phyloP scores from a whole-genome alignment of 2,113 vertebrate genomes.

The Cynopterus brachyotis region DNA sequence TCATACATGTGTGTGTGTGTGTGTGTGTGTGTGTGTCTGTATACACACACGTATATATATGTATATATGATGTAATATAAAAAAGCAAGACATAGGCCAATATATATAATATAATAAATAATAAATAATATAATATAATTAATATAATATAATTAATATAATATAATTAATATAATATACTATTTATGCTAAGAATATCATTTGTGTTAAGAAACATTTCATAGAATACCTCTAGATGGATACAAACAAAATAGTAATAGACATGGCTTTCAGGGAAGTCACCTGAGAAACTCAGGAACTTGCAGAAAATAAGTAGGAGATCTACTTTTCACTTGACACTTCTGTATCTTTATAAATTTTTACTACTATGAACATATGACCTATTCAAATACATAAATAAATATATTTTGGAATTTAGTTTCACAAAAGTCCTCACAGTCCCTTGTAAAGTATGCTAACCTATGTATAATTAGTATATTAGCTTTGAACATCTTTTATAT shows the following conservation, averaged over 20 bases:
- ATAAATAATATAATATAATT: too few relatives aligned
- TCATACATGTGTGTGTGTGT: too few relatives aligned
- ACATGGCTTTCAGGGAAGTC: background rate
- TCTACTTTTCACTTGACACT: background rate
- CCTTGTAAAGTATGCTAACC: background rate
- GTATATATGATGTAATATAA: too few relatives aligned
- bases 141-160: too few relatives aligned
- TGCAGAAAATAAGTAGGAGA: background rate
- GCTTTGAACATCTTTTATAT: conserved; percentile 19
- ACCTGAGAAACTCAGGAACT: background rate
- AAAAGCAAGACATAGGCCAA: too few relatives aligned
- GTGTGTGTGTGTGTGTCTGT: too few relatives aligned
- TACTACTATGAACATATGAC: background rate
- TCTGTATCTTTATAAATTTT: conserved; percentile 27
- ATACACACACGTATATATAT: too few relatives aligned
- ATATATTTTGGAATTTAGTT: conserved; percentile 21
- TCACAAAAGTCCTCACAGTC: conserved; percentile 1
- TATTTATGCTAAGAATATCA: background rate
- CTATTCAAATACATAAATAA: background rate
- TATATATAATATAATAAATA: too few relatives aligned
- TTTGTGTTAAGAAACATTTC: background rate
- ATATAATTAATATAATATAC: background rate
- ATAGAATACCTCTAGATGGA: background rate
- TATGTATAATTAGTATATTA: background rate
- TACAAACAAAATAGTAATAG: background rate